A percentile compares a stretch with the other conserved stretches of the same genome.
phyloP scores from a whole-genome alignment of 2,888 invertebrate genomes.

The Pachydiplax longipennis region DNA sequence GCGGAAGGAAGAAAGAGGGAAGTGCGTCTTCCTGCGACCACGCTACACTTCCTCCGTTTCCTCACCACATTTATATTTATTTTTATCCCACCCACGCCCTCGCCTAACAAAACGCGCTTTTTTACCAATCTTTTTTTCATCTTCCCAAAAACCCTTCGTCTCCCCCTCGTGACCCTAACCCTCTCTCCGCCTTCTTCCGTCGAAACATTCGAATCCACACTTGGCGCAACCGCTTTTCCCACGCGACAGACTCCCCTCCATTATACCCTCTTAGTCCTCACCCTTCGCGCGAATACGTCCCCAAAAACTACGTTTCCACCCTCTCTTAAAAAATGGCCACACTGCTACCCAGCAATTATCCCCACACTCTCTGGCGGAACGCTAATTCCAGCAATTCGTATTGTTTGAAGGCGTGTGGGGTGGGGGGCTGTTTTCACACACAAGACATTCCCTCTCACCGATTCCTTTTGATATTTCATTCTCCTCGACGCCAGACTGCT shows the following conservation, averaged over 20 bases:
- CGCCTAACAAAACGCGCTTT: not conserved
- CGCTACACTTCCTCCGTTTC: constrained; percentile 13
- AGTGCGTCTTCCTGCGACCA: not conserved
- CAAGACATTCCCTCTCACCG: not conserved
- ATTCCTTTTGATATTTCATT: not conserved
- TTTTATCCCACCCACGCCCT: constrained; percentile 20
- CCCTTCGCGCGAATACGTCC: not conserved
- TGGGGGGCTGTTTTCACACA: not conserved
- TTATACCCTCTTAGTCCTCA: not conserved
- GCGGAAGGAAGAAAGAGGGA: not conserved
- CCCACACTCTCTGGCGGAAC: not conserved
- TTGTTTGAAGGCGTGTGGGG: not conserved
- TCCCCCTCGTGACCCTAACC: not conserved
- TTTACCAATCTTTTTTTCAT: constrained; percentile 8
- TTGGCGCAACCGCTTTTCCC: not conserved
- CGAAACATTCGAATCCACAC: not conserved
- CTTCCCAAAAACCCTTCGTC: not conserved
- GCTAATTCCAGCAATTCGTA: not conserved
- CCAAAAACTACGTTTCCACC: not conserved
- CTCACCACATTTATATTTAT: constrained; percentile 14
- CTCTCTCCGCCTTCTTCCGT: not conserved
- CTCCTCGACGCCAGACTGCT: not conserved
- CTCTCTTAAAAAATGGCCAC: not conserved
- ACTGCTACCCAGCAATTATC: not conserved
- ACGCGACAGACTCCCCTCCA: constrained; percentile 3